Evolutionary conservation across 1,140 invertebrate species (phyloP).

Genomic region (Apis mellifera): Amel_HAv3.1 CM009946.2:3615501-3616000

Average conservation of each 20-base stretch:
- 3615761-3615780: not conserved
- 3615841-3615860: constrained; percentile 31
- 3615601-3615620: too few relatives aligned
- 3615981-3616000: constrained; percentile 81
- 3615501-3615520: too few relatives aligned
- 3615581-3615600: too few relatives aligned
- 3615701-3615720: not conserved
- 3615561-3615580: too few relatives aligned
- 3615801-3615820: too few relatives aligned
- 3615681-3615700: not conserved
- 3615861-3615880: constrained; percentile 50
- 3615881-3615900: constrained; percentile 75
- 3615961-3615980: constrained; percentile 80
- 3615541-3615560: too few relatives aligned
- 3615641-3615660: not conserved
- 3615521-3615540: too few relatives aligned
- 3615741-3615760: constrained; percentile 38
- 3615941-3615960: constrained; percentile 77
- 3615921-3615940: constrained; percentile 68
- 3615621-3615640: too few relatives aligned
- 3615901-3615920: constrained; percentile 73
- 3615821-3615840: constrained; percentile 24
- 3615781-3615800: constrained; percentile 18
- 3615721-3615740: not conserved
- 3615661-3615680: not conserved